Evolutionary conservation across 2,888 invertebrate genomes (phyloP), one percentile per base, ranked within the genome.

Genomic region (Branchellion lobata): DNA sequence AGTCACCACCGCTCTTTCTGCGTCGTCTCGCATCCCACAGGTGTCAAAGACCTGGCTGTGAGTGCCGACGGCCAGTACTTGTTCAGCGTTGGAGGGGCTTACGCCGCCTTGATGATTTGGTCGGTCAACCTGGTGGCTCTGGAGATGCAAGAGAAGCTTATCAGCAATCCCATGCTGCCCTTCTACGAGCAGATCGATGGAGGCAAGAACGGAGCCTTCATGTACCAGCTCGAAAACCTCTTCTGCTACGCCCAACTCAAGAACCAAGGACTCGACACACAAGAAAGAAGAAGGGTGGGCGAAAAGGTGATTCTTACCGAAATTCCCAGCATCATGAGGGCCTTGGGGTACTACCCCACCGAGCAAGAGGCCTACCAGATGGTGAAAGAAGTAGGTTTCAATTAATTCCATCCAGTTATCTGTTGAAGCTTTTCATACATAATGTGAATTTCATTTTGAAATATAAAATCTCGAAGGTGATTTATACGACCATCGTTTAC

Each of bases 311-410:
- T 90, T 0, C 88, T 92, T 33, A 89, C 90, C 31, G 92, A 93
- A 84, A 87, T 93, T 71, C 91, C 93, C 0, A 92, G 92, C 86
- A 87, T 92, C 27, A 91, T 93, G 91, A 89, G 93, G 81, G 92
- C 92, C 0, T 88, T 93, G 84, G 93, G 93, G 21, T 93, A 89
- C 87, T 93, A 91, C 85, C 92, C 92, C 0, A 91, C 91, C 0
- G 92, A 93, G 84, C 91, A 91, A 86, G 92, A 93, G 89, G 86
- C 88, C 82, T 86, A 87, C 69, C 87, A 88, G 82, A 88, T 88
- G 87, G 72, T 86, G 72, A 88, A 88, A 84, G 88, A 88, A 83
- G 84, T 88, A 18, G 5, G 61, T 57, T 57, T n/a, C 3, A n/a
- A n/a, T n/a, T n/a, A n/a, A n/a, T n/a, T n/a, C n/a, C n/a, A n/a